phyloP scores from a whole-genome alignment of 2,113 vertebrate species.

The Eudyptes chrysolophus region DNA sequence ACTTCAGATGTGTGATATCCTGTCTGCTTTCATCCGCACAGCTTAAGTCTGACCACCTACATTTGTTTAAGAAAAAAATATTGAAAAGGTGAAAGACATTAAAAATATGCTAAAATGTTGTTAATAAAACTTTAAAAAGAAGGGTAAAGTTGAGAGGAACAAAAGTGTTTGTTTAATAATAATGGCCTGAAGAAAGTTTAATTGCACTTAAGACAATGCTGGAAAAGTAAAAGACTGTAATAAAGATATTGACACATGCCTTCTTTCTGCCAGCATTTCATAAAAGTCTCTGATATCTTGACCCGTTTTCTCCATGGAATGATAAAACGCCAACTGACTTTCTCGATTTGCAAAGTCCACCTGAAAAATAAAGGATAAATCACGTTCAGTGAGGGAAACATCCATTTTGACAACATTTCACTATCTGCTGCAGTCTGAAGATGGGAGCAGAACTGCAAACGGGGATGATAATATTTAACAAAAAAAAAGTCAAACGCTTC shows the following conservation, averaged over 20 bases:
- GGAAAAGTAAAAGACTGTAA: neutral
- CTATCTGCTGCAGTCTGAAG: neutral
- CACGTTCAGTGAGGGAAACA: neutral
- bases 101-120: neutral
- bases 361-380: conserved; percentile 60
- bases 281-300: conserved; percentile 98
- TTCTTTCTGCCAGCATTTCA: conserved; percentile 92
- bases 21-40: neutral
- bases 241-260: conserved; percentile 69
- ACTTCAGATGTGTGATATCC: neutral
- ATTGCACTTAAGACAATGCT: neutral
- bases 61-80: neutral
- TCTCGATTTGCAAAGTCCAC: conserved; percentile 99
- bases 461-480: neutral
- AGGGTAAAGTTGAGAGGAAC: neutral
- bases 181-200: neutral
- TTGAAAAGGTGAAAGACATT: neutral
- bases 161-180: neutral
- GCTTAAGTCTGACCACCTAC: neutral
- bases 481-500: neutral
- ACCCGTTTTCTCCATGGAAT: conserved; percentile 97
- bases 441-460: neutral
- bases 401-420: neutral
- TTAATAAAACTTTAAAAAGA: neutral
- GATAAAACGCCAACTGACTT: conserved; percentile 97